Evolutionary conservation across 2,113 vertebrate species (phyloP).

Genomic region (Hystrix brachyura): DNA sequence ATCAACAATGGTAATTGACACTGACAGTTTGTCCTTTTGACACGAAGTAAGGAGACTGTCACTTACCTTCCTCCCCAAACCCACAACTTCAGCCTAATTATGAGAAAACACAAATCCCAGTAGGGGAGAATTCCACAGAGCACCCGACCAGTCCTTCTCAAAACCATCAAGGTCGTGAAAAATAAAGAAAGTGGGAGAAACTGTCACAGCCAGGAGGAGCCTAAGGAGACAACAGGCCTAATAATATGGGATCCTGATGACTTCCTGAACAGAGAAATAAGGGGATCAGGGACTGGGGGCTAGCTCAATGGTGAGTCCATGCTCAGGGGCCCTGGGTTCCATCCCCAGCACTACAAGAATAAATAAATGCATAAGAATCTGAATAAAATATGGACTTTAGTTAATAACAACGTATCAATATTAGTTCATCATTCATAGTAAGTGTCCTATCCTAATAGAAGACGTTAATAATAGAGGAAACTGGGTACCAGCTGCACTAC

Average conservation of each 20-base stretch:
- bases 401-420: neutral
- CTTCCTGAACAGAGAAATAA: neutral
- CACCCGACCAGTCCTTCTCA: neutral
- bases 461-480: neutral
- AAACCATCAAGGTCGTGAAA: neutral
- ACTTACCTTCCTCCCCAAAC: neutral
- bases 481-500: neutral
- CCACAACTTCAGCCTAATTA: neutral
- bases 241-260: neutral
- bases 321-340: neutral
- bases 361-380: neutral
- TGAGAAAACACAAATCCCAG: neutral
- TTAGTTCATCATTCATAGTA: neutral
- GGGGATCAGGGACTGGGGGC: neutral
- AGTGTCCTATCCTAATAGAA: neutral
- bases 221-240: neutral
- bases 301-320: neutral
- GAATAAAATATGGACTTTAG: neutral
- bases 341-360: neutral
- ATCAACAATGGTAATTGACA: too few species aligned
- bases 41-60: neutral
- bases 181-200: neutral
- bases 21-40: neutral
- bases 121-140: neutral
- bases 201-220: neutral